Evolutionary conservation across 2,888 invertebrate genomes (phyloP), one percentile per base, ranked within the genome.

Genomic region (Margaritifera margaritifera): DNA sequence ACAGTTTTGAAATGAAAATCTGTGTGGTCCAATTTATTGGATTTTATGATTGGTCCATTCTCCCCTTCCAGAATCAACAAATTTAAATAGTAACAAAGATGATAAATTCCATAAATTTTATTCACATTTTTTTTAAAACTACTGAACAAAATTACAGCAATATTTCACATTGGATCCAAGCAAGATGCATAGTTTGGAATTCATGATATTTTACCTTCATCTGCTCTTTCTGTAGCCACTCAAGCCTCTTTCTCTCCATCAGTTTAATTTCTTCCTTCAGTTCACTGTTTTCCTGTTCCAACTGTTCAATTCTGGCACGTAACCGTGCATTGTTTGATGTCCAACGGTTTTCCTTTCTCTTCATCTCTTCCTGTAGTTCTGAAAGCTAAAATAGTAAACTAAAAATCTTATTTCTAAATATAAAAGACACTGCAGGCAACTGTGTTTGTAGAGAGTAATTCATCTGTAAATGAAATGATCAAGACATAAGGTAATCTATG

Each of bases 321-420:
- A 89, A 80, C 25, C 90, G 80, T n/a, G 82, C 74, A 8, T 80
- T 84, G 74, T 78, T 86, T 6, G 87, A 79, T 19, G 85, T 84
- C 88, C 89, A 89, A 64, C 89, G 80, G n/a, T 81, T 75, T 69
- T 90, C 89, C 70, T 88, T 88, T 22, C 84, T 77, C 69, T 86
- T 88, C 79, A 87, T 75, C 66, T 89, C 89, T 54, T 89, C 89
- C 65, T 88, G 87, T 6, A 89, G 75, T 15, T 88, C 88, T 22
- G 77, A 68, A 27, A 89, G 61, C 86, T 88, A 69, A 24, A 20
- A 57, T 1, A 56, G 27, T 57, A 57, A 27, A 57, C 19, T 6
- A 5, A 57, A n/a, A 57, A 22, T 5, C 6, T 15, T 6, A 19
- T 25, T 25, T 6, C 24, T 19, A 15, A 19, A n/a, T 57, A 57